Percentiles rank a stretch among this genome's conserved stretches.
phyloP scores from a whole-genome alignment of 2,888 invertebrate genomes.

The Allygus modestus region DNA sequence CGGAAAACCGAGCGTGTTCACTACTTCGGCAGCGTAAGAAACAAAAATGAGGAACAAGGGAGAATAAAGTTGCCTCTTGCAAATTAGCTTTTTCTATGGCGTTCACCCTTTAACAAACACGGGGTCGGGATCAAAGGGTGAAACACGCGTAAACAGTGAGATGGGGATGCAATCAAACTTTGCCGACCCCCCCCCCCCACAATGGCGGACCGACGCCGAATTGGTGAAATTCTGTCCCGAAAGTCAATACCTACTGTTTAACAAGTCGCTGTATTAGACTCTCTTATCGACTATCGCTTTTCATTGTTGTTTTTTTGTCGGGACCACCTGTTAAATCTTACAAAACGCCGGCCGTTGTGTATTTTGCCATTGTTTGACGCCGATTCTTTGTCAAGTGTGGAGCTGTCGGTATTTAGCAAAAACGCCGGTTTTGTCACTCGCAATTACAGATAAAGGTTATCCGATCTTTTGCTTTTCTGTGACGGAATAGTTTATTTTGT shows the following conservation, averaged over 20 bases:
- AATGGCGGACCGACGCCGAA: constrained; percentile 47
- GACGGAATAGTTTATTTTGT: constrained; percentile 28
- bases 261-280: constrained; percentile 31
- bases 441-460: constrained; percentile 29
- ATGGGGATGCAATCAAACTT: constrained; percentile 62
- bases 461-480: constrained; percentile 24
- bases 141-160: constrained; percentile 61
- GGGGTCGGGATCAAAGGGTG: constrained; percentile 59
- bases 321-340: constrained; percentile 37
- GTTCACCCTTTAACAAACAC: constrained; percentile 59
- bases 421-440: constrained; percentile 36
- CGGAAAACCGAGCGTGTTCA: neutral
- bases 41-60: constrained; percentile 48
- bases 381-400: constrained; percentile 25
- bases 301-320: constrained; percentile 19
- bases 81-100: constrained; percentile 61
- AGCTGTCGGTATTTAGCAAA: constrained; percentile 40
- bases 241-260: constrained; percentile 55
- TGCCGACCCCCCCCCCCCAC: constrained; percentile 26
- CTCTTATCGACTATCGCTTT: constrained; percentile 31
- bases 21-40: constrained; percentile 31
- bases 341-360: constrained; percentile 16
- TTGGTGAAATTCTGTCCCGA: constrained; percentile 48
- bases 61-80: constrained; percentile 52
- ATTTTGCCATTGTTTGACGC: constrained; percentile 41